Evolutionary conservation across 2,797 vertebrate species (phyloP).

Genomic region (Tenualosa thibaudeaui): DNA sequence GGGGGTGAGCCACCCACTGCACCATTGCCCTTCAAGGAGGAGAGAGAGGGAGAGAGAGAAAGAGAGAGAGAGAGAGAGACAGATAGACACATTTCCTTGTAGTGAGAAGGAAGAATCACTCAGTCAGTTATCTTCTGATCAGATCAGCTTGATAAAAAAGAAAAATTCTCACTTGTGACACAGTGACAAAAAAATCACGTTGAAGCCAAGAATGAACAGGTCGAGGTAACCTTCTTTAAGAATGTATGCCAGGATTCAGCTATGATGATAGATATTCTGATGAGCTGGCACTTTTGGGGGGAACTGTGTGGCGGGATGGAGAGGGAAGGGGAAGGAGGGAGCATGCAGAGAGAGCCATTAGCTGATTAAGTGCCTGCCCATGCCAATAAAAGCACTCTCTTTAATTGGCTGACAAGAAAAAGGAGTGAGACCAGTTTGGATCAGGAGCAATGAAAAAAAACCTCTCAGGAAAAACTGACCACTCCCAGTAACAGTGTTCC

Average conservation of each 20-base stretch:
- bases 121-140: slow-evolving; percentile 27
- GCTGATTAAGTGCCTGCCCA: slow-evolving; percentile 65
- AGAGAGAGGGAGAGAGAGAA: slow-evolving; percentile 18
- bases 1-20: slow-evolving; percentile 60
- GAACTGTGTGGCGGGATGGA: neutral
- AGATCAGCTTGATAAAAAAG: neutral
- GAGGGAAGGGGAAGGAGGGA: neutral
- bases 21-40: slow-evolving; percentile 80
- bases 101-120: neutral
- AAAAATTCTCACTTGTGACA: neutral
- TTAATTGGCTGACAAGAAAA: slow-evolving; percentile 72
- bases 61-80: slow-evolving; percentile 21
- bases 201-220: slow-evolving; percentile 35
- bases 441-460: slow-evolving; percentile 1
- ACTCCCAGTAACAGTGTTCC: neutral
- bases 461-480: slow-evolving; percentile 1
- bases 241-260: slow-evolving; percentile 32
- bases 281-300: slow-evolving; percentile 37
- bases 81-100: slow-evolving; percentile 30
- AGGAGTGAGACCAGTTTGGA: slow-evolving; percentile 21
- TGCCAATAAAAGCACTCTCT: slow-evolving; percentile 71
- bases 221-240: slow-evolving; percentile 50
- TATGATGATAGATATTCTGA: slow-evolving; percentile 45
- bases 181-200: slow-evolving; percentile 20
- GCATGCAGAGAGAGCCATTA: slow-evolving; percentile 62